A percentile compares a stretch with the other conserved stretches of the same genome.
These are phyloP conservation scores for Otus sunia DNA, from an alignment of 2,113 vertebrate species.

Conservation along the genomic window DNA sequence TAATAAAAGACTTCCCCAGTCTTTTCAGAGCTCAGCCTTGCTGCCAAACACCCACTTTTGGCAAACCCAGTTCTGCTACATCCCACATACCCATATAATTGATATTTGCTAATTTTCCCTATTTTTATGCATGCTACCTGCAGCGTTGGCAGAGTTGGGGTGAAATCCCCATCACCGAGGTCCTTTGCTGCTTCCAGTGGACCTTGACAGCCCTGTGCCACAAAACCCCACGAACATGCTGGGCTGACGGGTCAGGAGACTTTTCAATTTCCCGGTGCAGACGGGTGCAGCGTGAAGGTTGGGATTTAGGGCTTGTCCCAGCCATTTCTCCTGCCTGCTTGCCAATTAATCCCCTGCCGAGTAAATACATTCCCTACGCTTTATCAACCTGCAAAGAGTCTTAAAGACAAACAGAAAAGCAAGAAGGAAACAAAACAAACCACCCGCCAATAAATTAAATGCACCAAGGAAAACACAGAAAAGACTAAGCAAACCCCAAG, in stretches of 20 bases:
- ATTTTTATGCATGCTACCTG: rapidly evolving
- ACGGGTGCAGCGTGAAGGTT: neutral
- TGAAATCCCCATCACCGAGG: neutral
- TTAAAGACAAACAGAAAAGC: conserved; percentile 14
- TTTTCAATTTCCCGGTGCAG: neutral
- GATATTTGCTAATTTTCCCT: neutral
- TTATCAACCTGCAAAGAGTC: neutral
- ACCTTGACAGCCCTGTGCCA: neutral
- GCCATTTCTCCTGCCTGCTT: neutral
- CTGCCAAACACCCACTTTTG: neutral
- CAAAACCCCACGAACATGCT: rapidly evolving
- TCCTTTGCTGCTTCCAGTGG: neutral
- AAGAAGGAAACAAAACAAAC: neutral
- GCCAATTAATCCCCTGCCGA: conserved; percentile 22
- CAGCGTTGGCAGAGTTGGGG: neutral
- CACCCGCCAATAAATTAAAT: conserved; percentile 55
- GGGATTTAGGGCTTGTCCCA: conserved; percentile 30
- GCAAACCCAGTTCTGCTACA: rapidly evolving
- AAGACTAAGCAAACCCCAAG: neutral
- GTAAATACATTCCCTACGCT: neutral
- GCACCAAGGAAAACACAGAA: conserved; percentile 3
- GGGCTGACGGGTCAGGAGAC: neutral
- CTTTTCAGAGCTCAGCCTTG: neutral
- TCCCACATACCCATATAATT: rapidly evolving
- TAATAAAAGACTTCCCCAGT: neutral